These are phyloP conservation scores for Diorhabda carinulata DNA, from an alignment of 1,140 invertebrate species.

Conservation along the genomic window DNA sequence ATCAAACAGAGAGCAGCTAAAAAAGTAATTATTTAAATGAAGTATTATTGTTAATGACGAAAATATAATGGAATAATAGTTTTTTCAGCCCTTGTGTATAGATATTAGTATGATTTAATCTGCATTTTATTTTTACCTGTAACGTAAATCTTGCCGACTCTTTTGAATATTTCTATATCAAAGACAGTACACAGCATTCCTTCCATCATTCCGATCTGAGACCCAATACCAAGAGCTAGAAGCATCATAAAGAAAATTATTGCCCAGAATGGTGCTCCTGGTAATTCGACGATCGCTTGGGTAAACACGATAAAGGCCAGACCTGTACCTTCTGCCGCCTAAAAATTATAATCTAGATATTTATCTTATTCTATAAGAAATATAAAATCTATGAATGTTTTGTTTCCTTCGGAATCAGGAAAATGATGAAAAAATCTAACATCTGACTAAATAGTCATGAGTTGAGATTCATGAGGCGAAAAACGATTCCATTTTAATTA, in stretches of 20 bases:
- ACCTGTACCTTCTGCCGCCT: slow-evolving; percentile 91
- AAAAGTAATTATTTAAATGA: slow-evolving; percentile 25
- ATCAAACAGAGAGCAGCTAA: slow-evolving; percentile 74
- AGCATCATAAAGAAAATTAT: slow-evolving; percentile 92
- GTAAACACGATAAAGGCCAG: slow-evolving; percentile 90
- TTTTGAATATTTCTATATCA: slow-evolving; percentile 85
- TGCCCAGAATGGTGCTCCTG: slow-evolving; percentile 87
- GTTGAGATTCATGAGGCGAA: no score
- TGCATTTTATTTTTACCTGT: slow-evolving; percentile 57
- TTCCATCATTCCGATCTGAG: slow-evolving; percentile 88
- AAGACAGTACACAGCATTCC: slow-evolving; percentile 92
- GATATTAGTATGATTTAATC: no score
- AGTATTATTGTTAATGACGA: no score
- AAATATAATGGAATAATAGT: no score
- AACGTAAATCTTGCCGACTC: slow-evolving; percentile 81
- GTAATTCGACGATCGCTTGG: slow-evolving; percentile 85
- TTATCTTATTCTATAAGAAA: no score
- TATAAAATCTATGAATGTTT: no score
- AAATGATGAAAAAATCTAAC: no score
- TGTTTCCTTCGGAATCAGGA: no score
- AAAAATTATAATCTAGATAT: slow-evolving; percentile 24
- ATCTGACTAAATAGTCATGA: no score
- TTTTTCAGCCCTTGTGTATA: no score
- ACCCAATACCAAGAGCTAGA: slow-evolving; percentile 81
- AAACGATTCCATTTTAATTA: no score